Conservation (phyloP, 2,113 vertebrate species). For the Crotophaga sulcirostris region DNA sequence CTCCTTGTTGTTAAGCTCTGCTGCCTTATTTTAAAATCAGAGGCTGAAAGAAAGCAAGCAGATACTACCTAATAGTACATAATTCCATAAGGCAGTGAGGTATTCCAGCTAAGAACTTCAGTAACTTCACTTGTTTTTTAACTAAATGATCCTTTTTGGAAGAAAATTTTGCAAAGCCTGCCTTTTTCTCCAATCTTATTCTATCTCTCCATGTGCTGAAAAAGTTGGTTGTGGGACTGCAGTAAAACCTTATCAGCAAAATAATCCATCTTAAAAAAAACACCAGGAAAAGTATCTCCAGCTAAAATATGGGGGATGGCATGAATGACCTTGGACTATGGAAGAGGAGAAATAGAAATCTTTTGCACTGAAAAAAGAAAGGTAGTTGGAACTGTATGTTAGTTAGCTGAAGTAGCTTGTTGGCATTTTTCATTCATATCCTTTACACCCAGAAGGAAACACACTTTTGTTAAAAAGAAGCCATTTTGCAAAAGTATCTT, state of each 20-base stretch:
- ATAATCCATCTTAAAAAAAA: neutral
- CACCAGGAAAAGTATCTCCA: neutral
- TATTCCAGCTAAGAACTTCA: neutral
- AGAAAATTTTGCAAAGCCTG: neutral
- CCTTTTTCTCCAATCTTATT: neutral
- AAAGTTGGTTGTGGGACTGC: neutral
- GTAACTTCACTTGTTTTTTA: neutral
- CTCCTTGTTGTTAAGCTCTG: neutral
- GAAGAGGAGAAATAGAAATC: neutral
- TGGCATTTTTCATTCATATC: neutral
- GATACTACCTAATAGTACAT: neutral
- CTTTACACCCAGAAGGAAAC: neutral
- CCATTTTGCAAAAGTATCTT: neutral
- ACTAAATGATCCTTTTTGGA: neutral
- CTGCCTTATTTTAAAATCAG: neutral
- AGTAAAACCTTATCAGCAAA: neutral
- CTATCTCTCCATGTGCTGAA: neutral
- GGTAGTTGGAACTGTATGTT: neutral
- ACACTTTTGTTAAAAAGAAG: neutral
- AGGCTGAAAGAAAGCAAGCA: neutral
- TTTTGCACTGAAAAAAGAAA: neutral
- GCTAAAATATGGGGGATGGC: neutral
- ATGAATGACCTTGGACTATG: neutral
- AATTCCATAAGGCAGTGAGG: neutral
- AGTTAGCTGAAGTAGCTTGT: neutral